A percentile compares a stretch with the other conserved stretches of the same genome.
Evolutionary conservation across 2,797 vertebrate genomes (phyloP).

Genomic region (Sebastes itinus): DNA sequence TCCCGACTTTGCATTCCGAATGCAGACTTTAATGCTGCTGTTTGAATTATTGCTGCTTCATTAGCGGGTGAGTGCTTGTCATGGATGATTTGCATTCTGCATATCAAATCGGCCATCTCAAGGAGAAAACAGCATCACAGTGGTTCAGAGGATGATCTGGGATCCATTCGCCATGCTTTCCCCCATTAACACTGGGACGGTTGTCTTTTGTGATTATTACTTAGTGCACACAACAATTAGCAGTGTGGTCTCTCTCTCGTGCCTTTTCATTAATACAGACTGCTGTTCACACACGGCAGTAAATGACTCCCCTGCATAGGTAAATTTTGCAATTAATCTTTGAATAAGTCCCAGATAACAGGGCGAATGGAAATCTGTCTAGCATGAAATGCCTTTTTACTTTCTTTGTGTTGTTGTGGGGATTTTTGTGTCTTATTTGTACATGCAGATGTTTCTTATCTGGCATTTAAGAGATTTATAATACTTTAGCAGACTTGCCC

Average conservation of each 20-base stretch:
- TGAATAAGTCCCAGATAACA: constrained; percentile 17
- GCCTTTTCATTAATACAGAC: constrained; percentile 42
- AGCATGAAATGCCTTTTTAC: constrained; percentile 31
- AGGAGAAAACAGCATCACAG: constrained; percentile 39
- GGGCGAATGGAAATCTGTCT: constrained; percentile 21
- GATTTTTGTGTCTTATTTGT: constrained; percentile 4
- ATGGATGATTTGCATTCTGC: constrained; percentile 55
- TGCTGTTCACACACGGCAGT: constrained; percentile 22
- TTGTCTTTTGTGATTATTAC: constrained; percentile 55
- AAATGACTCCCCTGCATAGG: constrained; percentile 18
- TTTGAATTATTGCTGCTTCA: constrained; percentile 56
- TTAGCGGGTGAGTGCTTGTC: constrained; percentile 55
- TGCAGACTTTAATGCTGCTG: constrained; percentile 34
- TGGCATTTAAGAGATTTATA: neutral
- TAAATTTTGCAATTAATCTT: constrained; percentile 45
- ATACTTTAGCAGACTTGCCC: neutral
- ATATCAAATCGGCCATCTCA: constrained; percentile 54
- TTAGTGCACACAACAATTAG: constrained; percentile 45
- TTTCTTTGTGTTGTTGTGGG: neutral
- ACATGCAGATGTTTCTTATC: neutral
- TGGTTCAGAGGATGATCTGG: constrained; percentile 17
- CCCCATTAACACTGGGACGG: constrained; percentile 39
- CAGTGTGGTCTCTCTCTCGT: constrained; percentile 26
- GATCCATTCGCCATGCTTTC: constrained; percentile 49
- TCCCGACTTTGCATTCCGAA: constrained; percentile 41